Evolutionary conservation across 2,113 vertebrate genomes (phyloP), one percentile per base, ranked within the genome.

Genomic region (Psilopsiagon aymara): DNA sequence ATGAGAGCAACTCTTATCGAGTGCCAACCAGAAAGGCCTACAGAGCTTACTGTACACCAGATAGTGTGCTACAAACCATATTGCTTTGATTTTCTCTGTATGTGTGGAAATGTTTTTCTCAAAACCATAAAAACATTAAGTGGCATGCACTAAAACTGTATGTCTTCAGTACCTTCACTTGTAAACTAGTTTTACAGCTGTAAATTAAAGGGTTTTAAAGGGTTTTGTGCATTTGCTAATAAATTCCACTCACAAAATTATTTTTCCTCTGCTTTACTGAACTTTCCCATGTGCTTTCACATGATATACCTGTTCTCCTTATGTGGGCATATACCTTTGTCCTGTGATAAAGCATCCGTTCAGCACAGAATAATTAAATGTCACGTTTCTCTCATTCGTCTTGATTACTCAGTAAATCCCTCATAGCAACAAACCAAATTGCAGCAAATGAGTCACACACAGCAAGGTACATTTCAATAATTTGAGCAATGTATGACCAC

Each of bases 181-280:
- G 78, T 93, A 93, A 97, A 95, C 71, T 94, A 69, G 17, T 86
- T 92, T 97, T 95, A 93, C 95, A 88, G 82, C 35, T 85, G 89
- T 91, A 97, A 97, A 96, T 96, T 94, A 75, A 82, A 92, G 31
- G n/a, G 24, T 69, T 94, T 97, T 95, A 95, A 94, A 84, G 53
- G 85, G 5, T 74, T 92, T 97, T 95, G 94, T 76, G 82, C 47
- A 97, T 92, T 88, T 94, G 81, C 76, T 96, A 95, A 94, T 95
- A 96, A 97, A 97, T 95, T 96, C 94, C 69, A 74, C 63, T 80
- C 86, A 85, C 52, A 94, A 82, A 94, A n/a, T 18, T 3, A 47
- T 74, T 89, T 84, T 74, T 73, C 43, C 33, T 86, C 23, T 74
- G 37, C 25, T 16, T 52, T 59, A 27, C 37, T 79, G 46, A 82